Percentiles rank a stretch among this genome's conserved stretches.
These are phyloP conservation scores for Ceratotherium simum DNA, from an alignment of 2,113 vertebrate genomes.

Conservation along the genomic window DNA sequence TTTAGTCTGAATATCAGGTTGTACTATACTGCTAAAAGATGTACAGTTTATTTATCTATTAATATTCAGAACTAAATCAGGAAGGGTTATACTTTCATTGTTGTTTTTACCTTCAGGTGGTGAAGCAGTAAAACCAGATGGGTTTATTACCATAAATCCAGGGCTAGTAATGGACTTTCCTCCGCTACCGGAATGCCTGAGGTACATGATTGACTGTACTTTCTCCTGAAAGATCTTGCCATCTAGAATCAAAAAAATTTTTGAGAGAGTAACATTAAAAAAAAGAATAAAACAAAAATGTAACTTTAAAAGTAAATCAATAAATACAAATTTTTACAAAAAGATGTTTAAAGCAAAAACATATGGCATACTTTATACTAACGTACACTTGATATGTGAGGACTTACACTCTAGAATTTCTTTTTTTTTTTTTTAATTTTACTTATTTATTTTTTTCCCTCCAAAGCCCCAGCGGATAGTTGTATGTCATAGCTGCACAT, in stretches of 20 bases:
- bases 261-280: conserved; percentile 4
- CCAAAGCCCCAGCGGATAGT: no score
- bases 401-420: background rate
- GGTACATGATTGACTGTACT: conserved; percentile 94
- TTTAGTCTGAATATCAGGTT: background rate
- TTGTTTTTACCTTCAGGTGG: conserved; percentile 88
- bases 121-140: conserved; percentile 89
- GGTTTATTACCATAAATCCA: conserved; percentile 89
- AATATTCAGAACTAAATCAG: background rate
- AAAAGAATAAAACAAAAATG: conserved; percentile 40
- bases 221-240: conserved; percentile 98
- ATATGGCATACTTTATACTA: background rate
- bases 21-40: background rate
- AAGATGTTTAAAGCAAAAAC: background rate
- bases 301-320: conserved; percentile 29
- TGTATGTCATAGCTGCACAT: no score
- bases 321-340: conserved; percentile 16
- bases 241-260: conserved; percentile 87
- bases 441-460: no score
- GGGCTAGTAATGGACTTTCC: conserved; percentile 91
- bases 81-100: background rate
- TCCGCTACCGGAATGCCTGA: conserved; percentile 93
- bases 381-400: background rate
- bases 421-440: no score
- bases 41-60: background rate